Percentiles rank a stretch among this genome's conserved stretches.
Conservation (phyloP, 2,797 vertebrate species). For the Dallia pectoralis region DNA sequence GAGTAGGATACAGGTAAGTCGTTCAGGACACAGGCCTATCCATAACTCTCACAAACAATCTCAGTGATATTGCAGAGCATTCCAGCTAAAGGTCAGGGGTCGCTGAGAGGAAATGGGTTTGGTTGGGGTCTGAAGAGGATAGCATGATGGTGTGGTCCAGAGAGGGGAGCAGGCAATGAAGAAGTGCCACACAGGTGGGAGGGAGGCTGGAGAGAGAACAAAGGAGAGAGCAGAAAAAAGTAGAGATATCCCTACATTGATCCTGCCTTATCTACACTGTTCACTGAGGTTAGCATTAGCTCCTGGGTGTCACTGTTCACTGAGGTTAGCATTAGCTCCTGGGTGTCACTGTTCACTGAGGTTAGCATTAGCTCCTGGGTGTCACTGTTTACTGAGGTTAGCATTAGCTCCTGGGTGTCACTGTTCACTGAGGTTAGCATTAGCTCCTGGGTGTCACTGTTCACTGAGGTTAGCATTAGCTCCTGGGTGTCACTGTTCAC, state of each 20-base stretch:
- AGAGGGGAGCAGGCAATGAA: no score
- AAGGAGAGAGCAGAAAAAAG: conserved; percentile 48
- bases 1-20: not conserved
- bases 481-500: no score
- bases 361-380: conserved; percentile 79
- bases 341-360: conserved; percentile 29
- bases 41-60: not conserved
- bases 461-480: no score
- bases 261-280: conserved; percentile 4
- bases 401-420: conserved; percentile 78
- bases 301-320: conserved; percentile 58
- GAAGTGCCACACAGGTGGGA: not conserved
- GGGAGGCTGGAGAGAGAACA: conserved; percentile 28
- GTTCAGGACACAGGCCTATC: not conserved
- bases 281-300: conserved; percentile 69
- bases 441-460: no score
- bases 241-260: conserved; percentile 48
- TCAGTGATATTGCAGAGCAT: not conserved
- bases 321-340: conserved; percentile 74
- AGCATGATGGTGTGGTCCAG: not conserved
- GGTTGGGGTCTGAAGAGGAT: not conserved
- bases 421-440: no score
- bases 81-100: not conserved
- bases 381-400: conserved; percentile 49
- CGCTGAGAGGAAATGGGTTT: not conserved